Base-by-base conservation (phyloP, 2,888 invertebrate genomes). In the Barypeithes pellucidus region DNA sequence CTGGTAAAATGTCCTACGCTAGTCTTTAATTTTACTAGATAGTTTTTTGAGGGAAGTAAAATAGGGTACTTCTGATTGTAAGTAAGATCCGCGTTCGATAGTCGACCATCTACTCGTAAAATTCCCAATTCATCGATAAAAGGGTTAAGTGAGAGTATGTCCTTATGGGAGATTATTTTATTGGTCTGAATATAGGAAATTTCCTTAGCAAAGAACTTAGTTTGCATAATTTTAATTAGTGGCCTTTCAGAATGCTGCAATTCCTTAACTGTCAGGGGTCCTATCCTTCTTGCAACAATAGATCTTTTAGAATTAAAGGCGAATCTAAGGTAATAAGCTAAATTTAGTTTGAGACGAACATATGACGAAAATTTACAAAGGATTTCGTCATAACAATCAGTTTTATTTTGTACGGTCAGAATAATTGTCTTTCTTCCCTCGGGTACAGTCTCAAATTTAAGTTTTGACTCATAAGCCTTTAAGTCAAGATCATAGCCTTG, bases 91-190 rank as follows among this genome's bases (percentile, higher is more conserved):
- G 75, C 47, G 39, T 75, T 60, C 24, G 20, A 36, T 41, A 75
- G 57, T 29, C 73, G 36, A 8, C 76, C 76, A 9, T 75, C 77
- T 1, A 76, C 76, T 9, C 77, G 18, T 20, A 77, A 36, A 14
- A 76, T 5, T 0, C 52, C 50, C 7, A 8, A n/a, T 11, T 61
- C 14, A 33, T 73, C 71, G 0, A 76, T 11, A 54, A 77, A 77
- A 11, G 76, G 76, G 16, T 72, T 66, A 16, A 77, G 41, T 11
- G 59, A 50, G 12, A 63, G 14, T 18, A 77, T 9, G 60, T 22
- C 0, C 9, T 69, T 73, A 54, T 71, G 59, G 5, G 70, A 68
- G 1, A 72, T 4, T 36, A 14, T 0, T 16, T 67, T 74, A 7
- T 45, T 16, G 3, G 20, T n/a, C 22, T 67, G 71, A 18, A 75